phyloP scores from a whole-genome alignment of 2,797 vertebrate genomes.

The Cuculus canorus region DNA sequence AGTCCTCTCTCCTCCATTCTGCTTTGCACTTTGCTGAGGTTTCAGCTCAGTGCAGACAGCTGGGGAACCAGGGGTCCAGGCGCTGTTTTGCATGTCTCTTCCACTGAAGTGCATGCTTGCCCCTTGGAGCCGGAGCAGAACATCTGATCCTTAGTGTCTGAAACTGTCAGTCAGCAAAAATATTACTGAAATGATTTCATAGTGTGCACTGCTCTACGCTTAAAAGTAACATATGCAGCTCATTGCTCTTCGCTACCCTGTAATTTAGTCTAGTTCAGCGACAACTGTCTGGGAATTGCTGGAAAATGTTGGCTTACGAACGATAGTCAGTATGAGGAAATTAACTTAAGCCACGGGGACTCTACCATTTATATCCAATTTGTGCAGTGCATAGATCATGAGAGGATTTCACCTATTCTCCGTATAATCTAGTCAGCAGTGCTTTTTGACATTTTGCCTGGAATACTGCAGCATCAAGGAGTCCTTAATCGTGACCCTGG shows the following conservation, averaged over 20 bases:
- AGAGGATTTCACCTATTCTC: background rate
- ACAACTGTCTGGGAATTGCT: background rate
- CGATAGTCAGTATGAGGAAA: background rate
- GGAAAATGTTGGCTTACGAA: background rate
- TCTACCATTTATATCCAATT: background rate
- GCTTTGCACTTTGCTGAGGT: background rate
- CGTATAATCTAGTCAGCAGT: background rate
- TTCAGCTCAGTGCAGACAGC: background rate
- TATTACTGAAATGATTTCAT: background rate
- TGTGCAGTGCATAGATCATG: background rate
- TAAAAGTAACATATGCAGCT: background rate
- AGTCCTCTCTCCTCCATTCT: background rate
- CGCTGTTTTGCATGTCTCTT: background rate
- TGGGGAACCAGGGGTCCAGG: background rate
- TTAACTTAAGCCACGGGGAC: background rate
- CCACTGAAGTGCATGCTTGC: background rate
- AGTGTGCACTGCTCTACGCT: background rate
- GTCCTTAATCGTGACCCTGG: background rate
- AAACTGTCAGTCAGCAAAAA: background rate
- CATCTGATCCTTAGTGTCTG: background rate
- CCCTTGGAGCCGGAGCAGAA: background rate
- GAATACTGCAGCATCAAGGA: background rate
- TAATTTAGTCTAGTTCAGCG: conserved; percentile 5
- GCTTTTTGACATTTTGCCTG: background rate
- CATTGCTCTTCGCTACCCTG: background rate